Evolutionary conservation across 2,797 vertebrate species (phyloP), one percentile per base, ranked within the genome.

Genomic region (Erithacus rubecula): DNA sequence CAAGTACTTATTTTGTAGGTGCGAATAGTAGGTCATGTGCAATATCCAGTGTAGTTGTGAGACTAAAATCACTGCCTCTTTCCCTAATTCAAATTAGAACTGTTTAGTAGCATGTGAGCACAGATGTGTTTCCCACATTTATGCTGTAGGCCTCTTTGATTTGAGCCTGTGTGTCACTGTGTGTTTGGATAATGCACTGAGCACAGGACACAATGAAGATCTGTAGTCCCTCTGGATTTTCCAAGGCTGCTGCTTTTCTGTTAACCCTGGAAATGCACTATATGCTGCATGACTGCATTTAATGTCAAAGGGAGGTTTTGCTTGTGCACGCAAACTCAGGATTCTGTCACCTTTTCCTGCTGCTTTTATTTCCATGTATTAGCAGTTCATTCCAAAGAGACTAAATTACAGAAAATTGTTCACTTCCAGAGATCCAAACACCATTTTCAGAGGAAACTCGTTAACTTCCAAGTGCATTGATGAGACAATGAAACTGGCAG

Each of bases 391-490:
- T 90, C 36, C 16, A 34, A 71, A 88, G 67, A 89, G 46, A 51
- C 63, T 92, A 93, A 96, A 90, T 83, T 72, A 69, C 51, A 53
- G 10, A 59, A 96, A 96, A 79, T 65, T 95, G 24, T 96, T 96
- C 78, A 65, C 64, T 97, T 96, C 65, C 96, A 99, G 99, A 98
- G 99, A 99, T 97, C 99, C 99, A 86, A 99, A 99, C 97, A 99
- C 99, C 91, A 99, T 99, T 97, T 99, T 99, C 96, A 98, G 99
- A 92, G 99, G 99, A 89, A 99, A 99, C 96, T 99, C 99, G 0
- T 96, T 99, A 96, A 99, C 99, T 3, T 99, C 99, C 78, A 99
- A 99, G 96, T 99, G 99, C 97, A 99, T 99, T 43, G 99, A 99
- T 2, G 99, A 99, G 97, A 99, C 99, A 22, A 99, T 99, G 99